phyloP scores from a whole-genome alignment of 1,140 invertebrate species.

The Metopolophium dirhodum region DNA sequence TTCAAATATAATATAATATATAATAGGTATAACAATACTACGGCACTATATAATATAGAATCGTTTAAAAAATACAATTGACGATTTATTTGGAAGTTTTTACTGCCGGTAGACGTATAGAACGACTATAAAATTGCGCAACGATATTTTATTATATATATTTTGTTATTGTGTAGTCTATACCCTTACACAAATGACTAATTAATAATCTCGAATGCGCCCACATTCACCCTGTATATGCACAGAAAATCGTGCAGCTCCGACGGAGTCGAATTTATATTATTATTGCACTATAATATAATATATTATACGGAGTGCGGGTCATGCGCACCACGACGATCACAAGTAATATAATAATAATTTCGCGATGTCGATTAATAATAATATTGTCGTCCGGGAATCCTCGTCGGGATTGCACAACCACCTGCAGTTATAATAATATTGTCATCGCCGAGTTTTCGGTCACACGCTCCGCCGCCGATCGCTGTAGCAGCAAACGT shows the following conservation, averaged over 20 bases:
- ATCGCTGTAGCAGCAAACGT: not conserved
- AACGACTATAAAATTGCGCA: not conserved
- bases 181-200: constrained; percentile 21
- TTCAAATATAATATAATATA: not conserved
- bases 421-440: too few relatives aligned
- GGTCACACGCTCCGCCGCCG: not conserved
- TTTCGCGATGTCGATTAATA: not conserved
- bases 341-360: not conserved
- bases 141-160: not conserved
- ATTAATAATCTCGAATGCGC: constrained; percentile 3
- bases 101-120: not conserved
- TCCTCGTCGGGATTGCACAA: not conserved
- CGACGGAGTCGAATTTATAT: not conserved
- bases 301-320: not conserved
- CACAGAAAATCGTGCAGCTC: too few relatives aligned
- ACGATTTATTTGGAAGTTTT: not conserved
- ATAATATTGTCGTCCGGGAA: not conserved
- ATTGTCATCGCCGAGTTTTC: not conserved
- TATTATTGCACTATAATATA: not conserved
- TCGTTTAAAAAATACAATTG: constrained; percentile 12
- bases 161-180: not conserved
- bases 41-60: not conserved
- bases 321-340: not conserved
- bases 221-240: not conserved
- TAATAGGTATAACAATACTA: not conserved